A percentile compares a stretch with the other conserved stretches of the same genome.
Evolutionary conservation across 2,888 invertebrate genomes (phyloP).

Genomic region (Eumerus sabulonum): DNA sequence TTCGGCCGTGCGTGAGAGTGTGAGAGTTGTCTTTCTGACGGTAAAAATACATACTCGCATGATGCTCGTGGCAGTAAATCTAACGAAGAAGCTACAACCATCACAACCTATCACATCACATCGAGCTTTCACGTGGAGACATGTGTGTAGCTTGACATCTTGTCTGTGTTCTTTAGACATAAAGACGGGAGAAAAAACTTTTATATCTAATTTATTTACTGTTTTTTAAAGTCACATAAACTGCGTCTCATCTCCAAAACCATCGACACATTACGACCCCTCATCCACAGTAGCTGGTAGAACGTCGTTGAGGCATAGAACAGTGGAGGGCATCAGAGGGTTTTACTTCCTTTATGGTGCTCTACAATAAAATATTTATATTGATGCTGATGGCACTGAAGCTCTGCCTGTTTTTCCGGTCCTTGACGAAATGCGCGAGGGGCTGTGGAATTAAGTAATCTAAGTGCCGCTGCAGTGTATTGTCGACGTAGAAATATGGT

Average conservation of each 20-base stretch:
- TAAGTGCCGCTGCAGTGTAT: conserved; percentile 40
- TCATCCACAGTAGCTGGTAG: no score
- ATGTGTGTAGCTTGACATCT: conserved; percentile 1
- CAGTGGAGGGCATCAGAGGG: background rate
- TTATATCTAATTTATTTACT: conserved; percentile 56
- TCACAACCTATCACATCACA: conserved; percentile 35
- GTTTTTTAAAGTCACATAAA: conserved; percentile 53
- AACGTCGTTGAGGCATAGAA: no score
- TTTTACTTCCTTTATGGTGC: conserved; percentile 42
- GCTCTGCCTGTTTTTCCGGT: conserved; percentile 44
- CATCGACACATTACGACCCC: no score
- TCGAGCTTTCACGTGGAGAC: conserved; percentile 19
- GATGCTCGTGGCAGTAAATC: conserved; percentile 15
- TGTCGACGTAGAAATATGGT: conserved; percentile 45
- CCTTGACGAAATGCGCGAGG: conserved; percentile 35
- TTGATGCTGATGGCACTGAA: conserved; percentile 59
- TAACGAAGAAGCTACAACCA: conserved; percentile 8
- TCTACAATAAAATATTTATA: conserved; percentile 54
- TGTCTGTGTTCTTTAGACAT: background rate
- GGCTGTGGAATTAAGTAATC: conserved; percentile 31
- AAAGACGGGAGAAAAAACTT: background rate
- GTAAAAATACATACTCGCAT: background rate
- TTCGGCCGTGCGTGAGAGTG: background rate
- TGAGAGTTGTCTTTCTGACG: background rate
- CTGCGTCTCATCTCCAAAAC: conserved; percentile 1